Percentiles rank a stretch among this genome's conserved stretches.
phyloP scores from a whole-genome alignment of 2,113 vertebrate species.

The Ibidorhyncha struthersii region DNA sequence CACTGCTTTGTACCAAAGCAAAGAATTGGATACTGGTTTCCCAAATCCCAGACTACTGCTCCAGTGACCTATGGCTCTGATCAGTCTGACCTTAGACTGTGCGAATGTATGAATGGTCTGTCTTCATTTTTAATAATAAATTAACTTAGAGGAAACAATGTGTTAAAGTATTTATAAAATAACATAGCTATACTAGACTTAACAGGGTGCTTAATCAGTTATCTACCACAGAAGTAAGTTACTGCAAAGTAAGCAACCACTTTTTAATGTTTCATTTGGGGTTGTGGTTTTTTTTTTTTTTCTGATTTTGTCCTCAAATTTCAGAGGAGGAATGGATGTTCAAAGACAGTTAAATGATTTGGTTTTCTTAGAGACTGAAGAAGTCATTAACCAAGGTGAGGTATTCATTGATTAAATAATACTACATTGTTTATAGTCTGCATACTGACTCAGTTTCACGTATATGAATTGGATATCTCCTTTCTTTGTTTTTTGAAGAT shows the following conservation, averaged over 20 bases:
- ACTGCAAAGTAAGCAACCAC: not conserved
- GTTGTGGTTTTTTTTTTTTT: not conserved
- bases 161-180: slow-evolving; percentile 20
- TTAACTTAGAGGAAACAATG: not conserved
- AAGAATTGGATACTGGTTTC: not conserved
- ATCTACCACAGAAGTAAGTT: not conserved
- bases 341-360: not conserved
- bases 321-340: not conserved
- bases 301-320: not conserved
- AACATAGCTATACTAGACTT: not conserved
- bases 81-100: not conserved
- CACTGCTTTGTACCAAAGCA: not conserved
- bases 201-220: slow-evolving; percentile 10
- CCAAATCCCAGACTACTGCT: not conserved
- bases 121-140: slow-evolving; percentile 33
- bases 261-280: not conserved
- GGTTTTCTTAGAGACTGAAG: not conserved
- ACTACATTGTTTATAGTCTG: not conserved
- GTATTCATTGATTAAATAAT: not conserved
- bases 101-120: not conserved
- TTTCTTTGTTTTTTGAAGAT: not conserved
- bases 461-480: not conserved
- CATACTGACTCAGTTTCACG: not conserved
- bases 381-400: not conserved
- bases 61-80: not conserved